Base-by-base conservation (phyloP, 2,888 invertebrate genomes). In the Atherix ibis region DNA sequence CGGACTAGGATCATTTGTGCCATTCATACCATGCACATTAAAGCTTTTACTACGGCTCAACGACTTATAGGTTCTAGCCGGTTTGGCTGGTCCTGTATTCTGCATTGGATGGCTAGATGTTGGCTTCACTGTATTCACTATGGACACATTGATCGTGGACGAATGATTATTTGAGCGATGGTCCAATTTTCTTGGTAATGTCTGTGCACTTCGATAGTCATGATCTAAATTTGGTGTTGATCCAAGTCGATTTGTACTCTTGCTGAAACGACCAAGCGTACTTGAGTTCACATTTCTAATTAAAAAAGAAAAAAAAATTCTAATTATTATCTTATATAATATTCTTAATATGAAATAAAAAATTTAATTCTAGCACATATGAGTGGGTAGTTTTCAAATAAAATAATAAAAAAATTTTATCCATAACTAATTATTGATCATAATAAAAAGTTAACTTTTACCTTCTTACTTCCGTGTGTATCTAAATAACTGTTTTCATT, bases 11-110 rank as follows among this genome's bases (percentile, higher is more conserved):
- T 65, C 64, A 35, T 63, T 66, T 40, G 59, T 61, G 30, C 61
- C 61, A 31, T 62, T 62, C 51, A 62, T 51, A 38, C 73, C 76
- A 48, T 83, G 79, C 46, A 82, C 77, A 66, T 82, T 84, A 64
- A 85, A 82, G 56, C 84, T 84, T 61, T 85, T 82, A 60, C 84
- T 84, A 39, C 85, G 68, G 40, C 77, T 73, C 27, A 85, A 63
- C 15, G 79, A 73, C 52, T 77, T 77, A 60, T 81, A 81, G 27
- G 80, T 76, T 46, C 83, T 66, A 19, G 81, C 82, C 6, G 84
- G 84, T 53, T 84, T 84, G 0, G 73, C 73, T 0, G 81, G 81
- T 5, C 75, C 76, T 19, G 70, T 55, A 43, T 52, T 54, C 29
- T 37, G 40, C 15, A 40, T 36, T 10, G 39, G 40, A 10, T 29